A percentile compares a stretch with the other conserved stretches of the same genome.
Evolutionary conservation across 2,113 vertebrate species (phyloP).

Genomic region (Anolis carolinensis): DNA sequence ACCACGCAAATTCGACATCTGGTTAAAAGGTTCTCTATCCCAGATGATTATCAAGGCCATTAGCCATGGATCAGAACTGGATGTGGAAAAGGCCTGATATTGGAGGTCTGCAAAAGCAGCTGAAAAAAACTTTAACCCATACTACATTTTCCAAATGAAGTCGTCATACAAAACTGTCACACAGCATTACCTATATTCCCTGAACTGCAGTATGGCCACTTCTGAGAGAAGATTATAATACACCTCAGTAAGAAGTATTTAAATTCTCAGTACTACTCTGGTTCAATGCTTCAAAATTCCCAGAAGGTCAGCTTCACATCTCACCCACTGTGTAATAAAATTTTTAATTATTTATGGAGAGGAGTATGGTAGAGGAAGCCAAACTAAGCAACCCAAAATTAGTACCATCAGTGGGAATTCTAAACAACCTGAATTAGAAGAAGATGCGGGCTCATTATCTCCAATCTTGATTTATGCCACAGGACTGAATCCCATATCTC

Average conservation of each 20-base stretch:
- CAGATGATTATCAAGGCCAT: not conserved
- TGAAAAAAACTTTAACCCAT: no score
- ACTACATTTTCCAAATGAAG: not conserved
- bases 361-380: not conserved
- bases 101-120: not conserved
- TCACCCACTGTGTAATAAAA: not conserved
- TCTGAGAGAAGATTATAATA: not conserved
- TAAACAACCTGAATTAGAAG: not conserved
- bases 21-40: not conserved
- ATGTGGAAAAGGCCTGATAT: no score
- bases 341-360: not conserved
- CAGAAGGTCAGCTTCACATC: accelerated
- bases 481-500: not conserved
- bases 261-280: not conserved
- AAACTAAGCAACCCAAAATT: not conserved
- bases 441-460: not conserved
- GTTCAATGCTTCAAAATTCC: not conserved
- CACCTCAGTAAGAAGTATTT: not conserved
- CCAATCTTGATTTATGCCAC: accelerated
- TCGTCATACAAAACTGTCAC: not conserved
- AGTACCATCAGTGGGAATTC: not conserved
- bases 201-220: not conserved
- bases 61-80: not conserved
- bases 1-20: not conserved
- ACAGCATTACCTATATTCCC: not conserved